Percentiles rank a stretch among this genome's conserved stretches.
Evolutionary conservation across 2,113 vertebrate genomes (phyloP).

Genomic region (Eurystomus gularis): DNA sequence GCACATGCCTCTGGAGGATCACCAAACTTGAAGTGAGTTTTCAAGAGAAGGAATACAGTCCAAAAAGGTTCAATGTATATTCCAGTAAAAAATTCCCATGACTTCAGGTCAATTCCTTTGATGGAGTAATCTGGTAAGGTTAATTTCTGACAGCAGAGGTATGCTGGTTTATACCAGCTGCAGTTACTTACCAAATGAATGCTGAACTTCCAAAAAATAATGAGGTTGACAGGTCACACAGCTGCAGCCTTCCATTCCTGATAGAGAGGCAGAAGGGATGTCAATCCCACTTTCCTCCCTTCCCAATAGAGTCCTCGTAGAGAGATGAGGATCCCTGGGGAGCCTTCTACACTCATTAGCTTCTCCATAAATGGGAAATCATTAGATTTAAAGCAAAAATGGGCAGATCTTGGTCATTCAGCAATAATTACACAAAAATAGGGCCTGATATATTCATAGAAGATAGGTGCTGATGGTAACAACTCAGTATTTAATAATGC

Average conservation of each 20-base stretch:
- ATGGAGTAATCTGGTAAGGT: neutral
- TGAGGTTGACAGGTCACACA: neutral
- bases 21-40: neutral
- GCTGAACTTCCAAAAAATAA: neutral
- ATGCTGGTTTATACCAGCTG: neutral
- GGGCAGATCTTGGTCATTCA: neutral
- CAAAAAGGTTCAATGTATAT: neutral
- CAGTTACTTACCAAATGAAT: neutral
- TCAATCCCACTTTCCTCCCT: neutral
- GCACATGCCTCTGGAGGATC: neutral
- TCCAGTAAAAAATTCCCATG: neutral
- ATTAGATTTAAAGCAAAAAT: neutral
- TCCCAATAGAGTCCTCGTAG: neutral
- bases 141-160: neutral
- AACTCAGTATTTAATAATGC: neutral
- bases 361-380: neutral
- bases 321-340: neutral
- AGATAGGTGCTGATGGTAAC: neutral
- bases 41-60: neutral
- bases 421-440: neutral
- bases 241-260: neutral
- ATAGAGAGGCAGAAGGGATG: neutral
- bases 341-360: neutral
- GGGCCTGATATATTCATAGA: neutral
- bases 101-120: neutral